These are phyloP conservation scores for Percopsis transmontana DNA, from an alignment of 2,113 vertebrate genomes.

Conservation along the genomic window DNA sequence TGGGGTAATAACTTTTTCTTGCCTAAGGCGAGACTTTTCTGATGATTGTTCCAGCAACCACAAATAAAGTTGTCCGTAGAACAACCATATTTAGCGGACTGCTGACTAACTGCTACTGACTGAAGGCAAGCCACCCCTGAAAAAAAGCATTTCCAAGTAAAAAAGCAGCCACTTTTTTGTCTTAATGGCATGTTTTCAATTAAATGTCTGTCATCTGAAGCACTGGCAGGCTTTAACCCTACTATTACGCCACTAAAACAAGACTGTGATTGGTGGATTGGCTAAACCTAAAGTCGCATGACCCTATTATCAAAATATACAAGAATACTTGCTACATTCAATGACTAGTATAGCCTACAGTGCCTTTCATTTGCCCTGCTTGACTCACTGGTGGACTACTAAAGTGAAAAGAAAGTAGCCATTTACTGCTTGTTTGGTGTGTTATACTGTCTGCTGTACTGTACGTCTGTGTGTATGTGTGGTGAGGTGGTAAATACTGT, in stretches of 20 bases:
- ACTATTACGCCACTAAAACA: slow-evolving; percentile 54
- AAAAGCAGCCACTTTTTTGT: slow-evolving; percentile 34
- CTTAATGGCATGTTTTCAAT: slow-evolving; percentile 58
- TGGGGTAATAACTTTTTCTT: background rate
- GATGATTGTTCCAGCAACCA: background rate
- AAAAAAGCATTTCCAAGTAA: slow-evolving; percentile 15
- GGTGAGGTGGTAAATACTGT: too few relatives aligned
- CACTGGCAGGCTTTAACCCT: slow-evolving; percentile 31
- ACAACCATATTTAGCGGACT: slow-evolving; percentile 1
- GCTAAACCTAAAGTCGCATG: slow-evolving; percentile 11
- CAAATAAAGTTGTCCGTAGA: slow-evolving; percentile 11
- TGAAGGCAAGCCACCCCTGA: slow-evolving; percentile 2
- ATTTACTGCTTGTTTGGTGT: slow-evolving; percentile 8
- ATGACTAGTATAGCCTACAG: slow-evolving; percentile 12
- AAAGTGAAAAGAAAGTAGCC: slow-evolving; percentile 13
- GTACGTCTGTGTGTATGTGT: background rate
- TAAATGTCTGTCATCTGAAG: slow-evolving; percentile 51
- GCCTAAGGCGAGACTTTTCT: background rate
- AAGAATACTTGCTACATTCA: slow-evolving; percentile 41
- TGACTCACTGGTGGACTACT: background rate
- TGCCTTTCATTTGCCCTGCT: slow-evolving; percentile 24
- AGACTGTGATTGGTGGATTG: slow-evolving; percentile 50
- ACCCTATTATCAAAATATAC: slow-evolving; percentile 56
- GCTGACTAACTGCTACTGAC: slow-evolving; percentile 16
- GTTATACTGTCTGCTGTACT: slow-evolving; percentile 11